A percentile compares a stretch with the other conserved stretches of the same genome.
These are phyloP conservation scores for Brachirus orientalis DNA, from an alignment of 2,113 vertebrate genomes.

Conservation along the genomic window DNA sequence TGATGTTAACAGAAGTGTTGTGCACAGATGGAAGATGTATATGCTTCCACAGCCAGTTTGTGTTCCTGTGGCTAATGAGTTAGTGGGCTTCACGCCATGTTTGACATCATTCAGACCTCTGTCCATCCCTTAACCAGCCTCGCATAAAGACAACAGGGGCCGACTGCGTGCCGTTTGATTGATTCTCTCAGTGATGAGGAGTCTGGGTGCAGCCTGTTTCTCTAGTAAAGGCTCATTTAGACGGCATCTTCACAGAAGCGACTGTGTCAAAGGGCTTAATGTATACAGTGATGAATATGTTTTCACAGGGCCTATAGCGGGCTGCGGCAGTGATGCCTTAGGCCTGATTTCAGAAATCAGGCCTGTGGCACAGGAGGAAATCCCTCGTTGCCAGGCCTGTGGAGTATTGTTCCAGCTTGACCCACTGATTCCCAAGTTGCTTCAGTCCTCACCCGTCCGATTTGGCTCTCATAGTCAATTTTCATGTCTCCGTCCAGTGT, in stretches of 20 bases:
- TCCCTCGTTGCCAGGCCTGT: slow-evolving; percentile 35
- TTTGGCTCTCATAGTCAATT: slow-evolving; percentile 63
- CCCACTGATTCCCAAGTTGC: slow-evolving; percentile 46
- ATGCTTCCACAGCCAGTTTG: slow-evolving; percentile 30
- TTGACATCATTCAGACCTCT: slow-evolving; percentile 51
- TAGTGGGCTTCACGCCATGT: slow-evolving; percentile 47
- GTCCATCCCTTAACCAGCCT: slow-evolving; percentile 45
- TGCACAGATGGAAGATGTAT: slow-evolving; percentile 47
- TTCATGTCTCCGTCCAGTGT: slow-evolving; percentile 56
- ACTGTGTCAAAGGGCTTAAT: slow-evolving; percentile 3
- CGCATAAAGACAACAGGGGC: slow-evolving; percentile 23
- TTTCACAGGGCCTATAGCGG: slow-evolving; percentile 33
- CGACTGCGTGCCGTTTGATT: slow-evolving; percentile 36
- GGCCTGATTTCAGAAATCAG: slow-evolving; percentile 30
- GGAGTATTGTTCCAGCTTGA: slow-evolving; percentile 65
- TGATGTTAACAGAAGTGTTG: slow-evolving; percentile 29
- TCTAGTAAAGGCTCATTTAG: slow-evolving; percentile 59
- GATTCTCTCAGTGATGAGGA: slow-evolving; percentile 40
- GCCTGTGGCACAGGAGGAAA: slow-evolving; percentile 36
- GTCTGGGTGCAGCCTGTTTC: slow-evolving; percentile 47
- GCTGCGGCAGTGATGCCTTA: slow-evolving; percentile 17
- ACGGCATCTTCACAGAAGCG: slow-evolving; percentile 32
- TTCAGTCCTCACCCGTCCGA: slow-evolving; percentile 31
- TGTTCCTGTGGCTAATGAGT: slow-evolving; percentile 33
- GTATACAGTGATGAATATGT: slow-evolving; percentile 46